A percentile compares a stretch with the other conserved stretches of the same genome.
Evolutionary conservation across 2,888 invertebrate species (phyloP).

Genomic region (Dusona sp.): DNA sequence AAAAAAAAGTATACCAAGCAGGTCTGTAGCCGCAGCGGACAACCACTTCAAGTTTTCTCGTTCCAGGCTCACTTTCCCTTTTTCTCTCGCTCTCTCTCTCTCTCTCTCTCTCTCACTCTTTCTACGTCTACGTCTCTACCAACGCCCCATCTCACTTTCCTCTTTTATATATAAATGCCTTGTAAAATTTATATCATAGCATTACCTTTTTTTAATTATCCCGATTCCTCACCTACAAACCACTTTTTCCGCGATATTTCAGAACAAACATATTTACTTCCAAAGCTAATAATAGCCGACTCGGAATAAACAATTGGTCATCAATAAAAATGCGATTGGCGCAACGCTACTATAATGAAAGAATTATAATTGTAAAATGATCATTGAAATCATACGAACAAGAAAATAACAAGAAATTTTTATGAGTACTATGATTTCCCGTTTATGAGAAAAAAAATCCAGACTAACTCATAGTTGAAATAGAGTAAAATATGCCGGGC

Average conservation of each 20-base stretch:
- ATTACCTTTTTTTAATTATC: neutral
- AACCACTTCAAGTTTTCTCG: conserved; percentile 47
- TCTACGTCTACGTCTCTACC: conserved; percentile 3
- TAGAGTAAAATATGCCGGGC: no score
- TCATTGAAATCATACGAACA: no score
- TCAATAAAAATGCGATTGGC: neutral
- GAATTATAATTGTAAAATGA: no score
- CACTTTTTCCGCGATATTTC: neutral
- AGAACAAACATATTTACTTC: conserved; percentile 2
- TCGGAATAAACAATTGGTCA: neutral
- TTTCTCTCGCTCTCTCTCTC: conserved; percentile 19
- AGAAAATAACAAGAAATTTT: no score
- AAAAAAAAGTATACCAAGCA: conserved; percentile 44
- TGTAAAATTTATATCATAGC: neutral
- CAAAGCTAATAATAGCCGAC: neutral
- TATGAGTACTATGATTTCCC: no score
- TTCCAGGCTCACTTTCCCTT: conserved; percentile 65
- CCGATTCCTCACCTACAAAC: neutral
- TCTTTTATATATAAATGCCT: conserved; percentile 13
- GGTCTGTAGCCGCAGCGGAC: conserved; percentile 26
- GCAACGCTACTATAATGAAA: neutral
- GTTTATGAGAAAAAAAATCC: no score
- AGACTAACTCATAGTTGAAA: no score
- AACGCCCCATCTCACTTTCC: neutral
- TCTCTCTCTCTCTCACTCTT: conserved; percentile 18